Conservation (phyloP, 2,113 vertebrate species). For the Dipodomys merriami region DNA sequence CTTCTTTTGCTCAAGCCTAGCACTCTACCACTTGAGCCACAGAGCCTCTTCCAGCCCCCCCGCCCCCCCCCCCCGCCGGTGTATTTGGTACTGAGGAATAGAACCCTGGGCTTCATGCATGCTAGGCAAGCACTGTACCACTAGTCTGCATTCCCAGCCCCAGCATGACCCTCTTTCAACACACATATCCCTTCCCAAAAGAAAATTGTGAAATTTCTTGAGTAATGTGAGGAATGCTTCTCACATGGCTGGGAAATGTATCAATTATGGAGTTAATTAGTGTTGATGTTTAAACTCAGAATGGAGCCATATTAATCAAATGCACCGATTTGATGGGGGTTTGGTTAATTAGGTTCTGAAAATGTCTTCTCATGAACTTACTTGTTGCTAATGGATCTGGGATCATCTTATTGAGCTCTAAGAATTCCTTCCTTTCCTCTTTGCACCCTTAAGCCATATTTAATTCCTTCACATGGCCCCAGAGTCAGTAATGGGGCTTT, state of each 20-base stretch:
- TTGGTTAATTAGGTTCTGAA: slow-evolving; percentile 85
- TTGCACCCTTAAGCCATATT: slow-evolving; percentile 79
- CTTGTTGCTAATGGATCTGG: slow-evolving; percentile 80
- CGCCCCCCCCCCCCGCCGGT: too few relatives aligned
- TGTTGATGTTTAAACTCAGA: slow-evolving; percentile 80
- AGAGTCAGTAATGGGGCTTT: slow-evolving; percentile 77
- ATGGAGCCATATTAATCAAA: slow-evolving; percentile 78
- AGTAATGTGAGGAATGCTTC: slow-evolving; percentile 23
- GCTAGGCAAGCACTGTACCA: too few relatives aligned
- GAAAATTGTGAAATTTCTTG: slow-evolving; percentile 17
- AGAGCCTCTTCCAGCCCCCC: too few relatives aligned
- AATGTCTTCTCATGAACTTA: slow-evolving; percentile 70
- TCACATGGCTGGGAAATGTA: slow-evolving; percentile 58
- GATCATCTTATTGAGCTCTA: slow-evolving; percentile 83
- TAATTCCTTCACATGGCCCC: slow-evolving; percentile 69
- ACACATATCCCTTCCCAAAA: too few relatives aligned
- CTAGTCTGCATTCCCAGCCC: too few relatives aligned
- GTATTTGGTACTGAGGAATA: too few relatives aligned
- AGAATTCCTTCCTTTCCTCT: slow-evolving; percentile 73
- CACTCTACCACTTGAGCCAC: too few relatives aligned
- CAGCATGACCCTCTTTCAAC: background rate
- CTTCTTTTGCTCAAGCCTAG: too few relatives aligned
- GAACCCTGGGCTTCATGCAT: too few relatives aligned
- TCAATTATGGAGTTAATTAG: slow-evolving; percentile 84
- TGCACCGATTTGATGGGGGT: slow-evolving; percentile 79